Evolutionary conservation across 1,140 invertebrate genomes (phyloP), one percentile per base, ranked within the genome.

Genomic region (Cherax destructor): DNA sequence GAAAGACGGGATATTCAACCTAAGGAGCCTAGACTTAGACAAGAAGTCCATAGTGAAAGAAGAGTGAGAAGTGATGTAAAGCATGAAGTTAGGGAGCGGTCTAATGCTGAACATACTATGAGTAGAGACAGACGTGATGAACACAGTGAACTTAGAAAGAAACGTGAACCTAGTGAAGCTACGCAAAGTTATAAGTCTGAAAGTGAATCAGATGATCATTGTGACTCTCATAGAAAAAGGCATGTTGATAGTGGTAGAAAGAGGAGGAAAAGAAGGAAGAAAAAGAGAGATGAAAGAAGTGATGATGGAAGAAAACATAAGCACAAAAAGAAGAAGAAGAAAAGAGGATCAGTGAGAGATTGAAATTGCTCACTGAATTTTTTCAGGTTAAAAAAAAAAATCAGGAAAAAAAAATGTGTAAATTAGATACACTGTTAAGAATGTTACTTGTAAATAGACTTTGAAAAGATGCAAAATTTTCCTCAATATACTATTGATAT

Each of bases 231-330:
- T 18, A 72, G 69, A 72, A 72, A 72, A 30, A 72, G 69, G 30
- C 69, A 72, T 30, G 18, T 21, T 72, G 24, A 72, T 72, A 72
- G 24, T 30, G 5, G n/a, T 30, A 72, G 69, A 11, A 72, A 72
- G 24, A n/a, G 69, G 30, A 72, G 69, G 11, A 72, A 72, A 72
- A 24, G 69, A 72, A 72, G 69, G 11, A 72, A 72, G 69, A 72
- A 72, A 72, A 72, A 72, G 24, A 72, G 69, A 72, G 69, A 72
- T 72, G n/a, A 72, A 72, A 72, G 69, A 72, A 72, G 69, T 72
- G 69, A 72, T 72, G 69, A 72, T 24, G 69, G n/a, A 24, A 72
- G 69, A 30, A 72, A 72, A 72, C 69, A 72, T 30, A 72, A 72
- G 24, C 69, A 72, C 30, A 72, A 72, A 72, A 72, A 72, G 24